A percentile compares a stretch with the other conserved stretches of the same genome.
Conservation (phyloP, 1,140 invertebrate species). For the Drosophila yakuba region DNA sequence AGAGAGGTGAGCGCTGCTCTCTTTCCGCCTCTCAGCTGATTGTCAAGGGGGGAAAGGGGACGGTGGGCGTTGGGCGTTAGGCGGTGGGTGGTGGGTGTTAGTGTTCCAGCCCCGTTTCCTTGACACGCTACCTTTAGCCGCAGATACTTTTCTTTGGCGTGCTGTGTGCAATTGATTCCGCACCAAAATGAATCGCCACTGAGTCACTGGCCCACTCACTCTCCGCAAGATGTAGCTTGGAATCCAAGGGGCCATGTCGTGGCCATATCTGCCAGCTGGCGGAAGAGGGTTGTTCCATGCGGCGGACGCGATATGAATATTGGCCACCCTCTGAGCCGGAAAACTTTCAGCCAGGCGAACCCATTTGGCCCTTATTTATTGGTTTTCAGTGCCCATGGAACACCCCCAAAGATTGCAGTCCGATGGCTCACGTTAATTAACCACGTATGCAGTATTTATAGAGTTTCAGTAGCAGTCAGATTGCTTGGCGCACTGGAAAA, state of each 20-base stretch:
- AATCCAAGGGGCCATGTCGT: not conserved
- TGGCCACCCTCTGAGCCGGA: constrained; percentile 22
- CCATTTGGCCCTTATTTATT: constrained; percentile 22
- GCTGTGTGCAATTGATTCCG: constrained; percentile 38
- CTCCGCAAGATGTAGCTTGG: constrained; percentile 14
- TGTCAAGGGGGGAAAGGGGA: constrained; percentile 1
- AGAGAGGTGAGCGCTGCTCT: constrained; percentile 31
- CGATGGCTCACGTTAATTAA: constrained; percentile 34
- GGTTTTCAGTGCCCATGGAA: constrained; percentile 12
- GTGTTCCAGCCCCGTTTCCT: constrained; percentile 41
- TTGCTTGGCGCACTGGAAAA: constrained; percentile 8
- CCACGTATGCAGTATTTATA: constrained; percentile 47
- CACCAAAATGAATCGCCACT: constrained; percentile 16
- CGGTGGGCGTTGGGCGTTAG: not conserved
- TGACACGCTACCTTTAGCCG: constrained; percentile 49
- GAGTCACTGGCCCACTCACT: constrained; percentile 18
- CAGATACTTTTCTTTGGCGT: constrained; percentile 31
- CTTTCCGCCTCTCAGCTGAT: constrained; percentile 52
- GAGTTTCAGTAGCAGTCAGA: constrained; percentile 13
- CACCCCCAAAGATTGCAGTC: constrained; percentile 25
- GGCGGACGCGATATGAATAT: constrained; percentile 23
- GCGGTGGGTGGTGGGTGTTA: constrained; percentile 5
- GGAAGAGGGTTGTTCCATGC: constrained; percentile 44
- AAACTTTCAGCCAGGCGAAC: not conserved
- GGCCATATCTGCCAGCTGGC: constrained; percentile 28